Evolutionary conservation across 2,797 vertebrate genomes (phyloP).

Genomic region (Chelidonichthys spinosus): DNA sequence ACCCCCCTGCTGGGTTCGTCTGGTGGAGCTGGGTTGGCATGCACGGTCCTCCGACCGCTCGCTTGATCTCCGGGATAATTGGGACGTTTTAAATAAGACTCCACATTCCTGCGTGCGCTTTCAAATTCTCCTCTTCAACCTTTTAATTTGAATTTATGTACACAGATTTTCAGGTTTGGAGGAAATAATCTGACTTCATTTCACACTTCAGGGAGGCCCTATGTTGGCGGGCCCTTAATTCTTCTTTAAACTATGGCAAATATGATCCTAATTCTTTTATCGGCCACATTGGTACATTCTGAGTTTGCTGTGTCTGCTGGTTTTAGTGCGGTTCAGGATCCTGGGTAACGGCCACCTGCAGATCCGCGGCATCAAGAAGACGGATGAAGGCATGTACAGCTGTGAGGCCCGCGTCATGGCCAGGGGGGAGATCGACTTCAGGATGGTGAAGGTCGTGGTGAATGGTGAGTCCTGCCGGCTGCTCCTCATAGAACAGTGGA

Average conservation of each 20-base stretch:
- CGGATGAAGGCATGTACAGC: constrained; percentile 93
- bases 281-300: too few species aligned
- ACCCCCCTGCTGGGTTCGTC: constrained; percentile 16
- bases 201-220: background rate
- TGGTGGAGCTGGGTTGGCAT: constrained; percentile 5
- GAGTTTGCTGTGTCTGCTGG: background rate
- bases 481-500: background rate
- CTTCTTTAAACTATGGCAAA: background rate
- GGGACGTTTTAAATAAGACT: constrained; percentile 7
- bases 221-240: background rate
- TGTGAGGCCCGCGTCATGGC: constrained; percentile 96
- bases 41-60: background rate
- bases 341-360: constrained; percentile 93
- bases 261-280: background rate
- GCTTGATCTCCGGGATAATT: constrained; percentile 43
- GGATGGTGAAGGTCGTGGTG: constrained; percentile 92
- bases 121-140: background rate
- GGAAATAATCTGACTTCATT: background rate
- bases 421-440: constrained; percentile 96
- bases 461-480: constrained; percentile 88
- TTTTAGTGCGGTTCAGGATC: constrained; percentile 90
- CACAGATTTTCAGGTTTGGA: background rate
- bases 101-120: constrained; percentile 14
- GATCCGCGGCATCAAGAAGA: constrained; percentile 96
- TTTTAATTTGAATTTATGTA: background rate